Percentiles rank a stretch among this genome's conserved stretches.
phyloP scores from a whole-genome alignment of 2,113 vertebrate genomes.

The Solea solea region DNA sequence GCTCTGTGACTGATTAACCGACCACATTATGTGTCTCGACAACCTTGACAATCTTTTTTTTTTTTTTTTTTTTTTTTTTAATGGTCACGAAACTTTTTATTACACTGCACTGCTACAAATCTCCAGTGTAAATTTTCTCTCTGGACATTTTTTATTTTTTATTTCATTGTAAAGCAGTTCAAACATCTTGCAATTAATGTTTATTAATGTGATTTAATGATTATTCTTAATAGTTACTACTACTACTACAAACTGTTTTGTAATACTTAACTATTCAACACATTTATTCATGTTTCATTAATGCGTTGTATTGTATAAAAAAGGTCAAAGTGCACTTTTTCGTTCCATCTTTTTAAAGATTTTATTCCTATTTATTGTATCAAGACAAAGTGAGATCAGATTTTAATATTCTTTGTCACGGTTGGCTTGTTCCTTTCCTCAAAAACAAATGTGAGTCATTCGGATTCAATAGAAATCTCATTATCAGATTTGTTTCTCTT shows the following conservation, averaged over 20 bases:
- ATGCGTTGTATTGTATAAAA: no score
- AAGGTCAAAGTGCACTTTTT: no score
- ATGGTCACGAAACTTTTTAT: constrained; percentile 68
- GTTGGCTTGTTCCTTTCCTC: constrained; percentile 37
- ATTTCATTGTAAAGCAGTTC: constrained; percentile 43
- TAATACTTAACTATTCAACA: neutral
- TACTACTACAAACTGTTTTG: neutral
- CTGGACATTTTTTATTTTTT: neutral
- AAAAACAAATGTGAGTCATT: constrained; percentile 41
- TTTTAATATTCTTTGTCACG: constrained; percentile 1
- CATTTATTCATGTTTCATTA: no score
- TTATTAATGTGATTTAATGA: constrained; percentile 49
- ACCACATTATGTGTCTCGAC: constrained; percentile 70
- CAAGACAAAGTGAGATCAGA: no score
- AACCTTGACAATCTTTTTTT: constrained; percentile 68
- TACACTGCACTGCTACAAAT: constrained; percentile 63
- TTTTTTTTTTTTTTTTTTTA: constrained; percentile 44
- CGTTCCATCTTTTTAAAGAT: no score
- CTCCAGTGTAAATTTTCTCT: constrained; percentile 59
- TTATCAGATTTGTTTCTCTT: constrained; percentile 49
- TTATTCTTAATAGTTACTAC: constrained; percentile 6
- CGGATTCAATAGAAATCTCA: constrained; percentile 27
- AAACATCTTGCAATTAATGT: constrained; percentile 33
- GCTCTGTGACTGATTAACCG: constrained; percentile 71
- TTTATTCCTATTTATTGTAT: no score